phyloP scores from a whole-genome alignment of 2,113 vertebrate species.

The Sinocyclocheilus anshuiensis region DNA sequence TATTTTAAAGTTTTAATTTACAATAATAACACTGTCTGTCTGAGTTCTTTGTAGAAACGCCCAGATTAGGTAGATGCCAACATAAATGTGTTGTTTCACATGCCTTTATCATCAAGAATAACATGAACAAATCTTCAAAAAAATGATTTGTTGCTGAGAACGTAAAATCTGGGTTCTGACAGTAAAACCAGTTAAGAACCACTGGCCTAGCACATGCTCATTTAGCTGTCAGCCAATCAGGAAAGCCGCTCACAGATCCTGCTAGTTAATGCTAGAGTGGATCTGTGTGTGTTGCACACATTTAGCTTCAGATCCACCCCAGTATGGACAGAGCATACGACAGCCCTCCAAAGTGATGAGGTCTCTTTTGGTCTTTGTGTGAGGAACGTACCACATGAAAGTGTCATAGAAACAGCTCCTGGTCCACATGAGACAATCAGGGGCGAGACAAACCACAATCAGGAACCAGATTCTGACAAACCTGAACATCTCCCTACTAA shows the following conservation, averaged over 20 bases:
- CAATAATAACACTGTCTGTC: too few species aligned
- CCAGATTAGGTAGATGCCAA: too few species aligned
- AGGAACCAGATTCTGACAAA: neutral
- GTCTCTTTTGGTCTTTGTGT: slow-evolving; percentile 46
- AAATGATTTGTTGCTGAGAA: too few species aligned
- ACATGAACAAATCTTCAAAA: too few species aligned
- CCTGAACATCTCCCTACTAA: neutral
- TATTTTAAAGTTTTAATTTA: too few species aligned
- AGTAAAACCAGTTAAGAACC: slow-evolving; percentile 12
- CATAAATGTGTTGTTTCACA: too few species aligned
- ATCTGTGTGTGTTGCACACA: slow-evolving; percentile 12
- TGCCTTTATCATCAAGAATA: neutral
- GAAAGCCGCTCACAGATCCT: neutral
- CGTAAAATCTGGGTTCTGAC: neutral
- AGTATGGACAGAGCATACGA: slow-evolving; percentile 18
- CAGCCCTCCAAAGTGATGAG: neutral
- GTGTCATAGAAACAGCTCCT: slow-evolving; percentile 82
- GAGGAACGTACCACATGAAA: slow-evolving; percentile 78
- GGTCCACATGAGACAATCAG: slow-evolving; percentile 55
- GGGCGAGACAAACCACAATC: slow-evolving; percentile 19
- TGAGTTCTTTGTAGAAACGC: too few species aligned
- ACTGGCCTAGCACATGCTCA: slow-evolving; percentile 6
- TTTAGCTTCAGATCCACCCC: slow-evolving; percentile 16
- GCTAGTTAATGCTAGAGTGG: neutral
- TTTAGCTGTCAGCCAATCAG: slow-evolving; percentile 16